phyloP scores from a whole-genome alignment of 2,113 vertebrate genomes.

The Rostratula benghalensis region DNA sequence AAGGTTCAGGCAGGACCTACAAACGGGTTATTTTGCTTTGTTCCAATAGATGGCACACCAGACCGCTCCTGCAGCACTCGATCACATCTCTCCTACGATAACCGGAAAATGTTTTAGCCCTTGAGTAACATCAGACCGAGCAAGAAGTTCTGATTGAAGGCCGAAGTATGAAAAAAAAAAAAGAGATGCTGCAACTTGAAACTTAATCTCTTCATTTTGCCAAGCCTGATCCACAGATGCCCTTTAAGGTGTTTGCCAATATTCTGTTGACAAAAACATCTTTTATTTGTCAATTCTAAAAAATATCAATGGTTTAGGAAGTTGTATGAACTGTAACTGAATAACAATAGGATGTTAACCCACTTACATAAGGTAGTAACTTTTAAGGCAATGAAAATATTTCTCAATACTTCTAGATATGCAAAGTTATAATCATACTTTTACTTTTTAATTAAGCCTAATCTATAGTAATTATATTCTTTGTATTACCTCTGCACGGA shows the following conservation, averaged over 20 bases:
- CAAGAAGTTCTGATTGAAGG: neutral
- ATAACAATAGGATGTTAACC: neutral
- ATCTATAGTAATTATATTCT: neutral
- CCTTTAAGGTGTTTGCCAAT: neutral
- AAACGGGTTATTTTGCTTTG: conserved; percentile 51
- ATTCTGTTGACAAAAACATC: neutral
- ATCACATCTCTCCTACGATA: neutral
- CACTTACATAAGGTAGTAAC: neutral
- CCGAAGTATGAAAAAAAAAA: neutral
- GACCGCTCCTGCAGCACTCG: conserved; percentile 52
- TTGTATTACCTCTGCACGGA: neutral
- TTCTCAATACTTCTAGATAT: neutral
- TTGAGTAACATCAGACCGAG: neutral
- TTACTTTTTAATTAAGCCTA: neutral
- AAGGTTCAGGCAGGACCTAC: neutral
- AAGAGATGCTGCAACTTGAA: neutral
- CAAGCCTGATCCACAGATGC: neutral
- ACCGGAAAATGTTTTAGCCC: neutral
- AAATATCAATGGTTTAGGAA: neutral
- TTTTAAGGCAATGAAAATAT: neutral
- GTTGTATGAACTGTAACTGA: neutral
- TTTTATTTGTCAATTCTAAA: neutral
- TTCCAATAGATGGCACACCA: conserved; percentile 79
- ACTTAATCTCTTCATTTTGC: neutral
- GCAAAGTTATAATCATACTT: neutral